Evolutionary conservation across 1,140 invertebrate genomes (phyloP).

Genomic region (Drosophila virilis): DNA sequence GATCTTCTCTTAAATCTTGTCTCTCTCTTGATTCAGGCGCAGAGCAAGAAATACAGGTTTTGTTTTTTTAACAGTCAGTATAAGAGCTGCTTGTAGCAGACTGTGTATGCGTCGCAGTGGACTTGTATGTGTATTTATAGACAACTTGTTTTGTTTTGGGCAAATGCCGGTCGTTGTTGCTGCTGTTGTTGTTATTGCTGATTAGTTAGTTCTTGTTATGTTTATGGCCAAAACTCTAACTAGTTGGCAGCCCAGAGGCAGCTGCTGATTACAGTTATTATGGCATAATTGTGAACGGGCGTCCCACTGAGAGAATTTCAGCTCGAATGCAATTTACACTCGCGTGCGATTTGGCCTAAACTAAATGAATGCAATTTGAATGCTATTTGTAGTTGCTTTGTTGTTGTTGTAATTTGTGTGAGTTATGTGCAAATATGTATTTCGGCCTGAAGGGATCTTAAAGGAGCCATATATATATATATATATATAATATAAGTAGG

Average conservation of each 20-base stretch:
- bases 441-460: not conserved
- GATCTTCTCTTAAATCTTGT: slow-evolving; percentile 8
- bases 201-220: slow-evolving; percentile 26
- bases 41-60: slow-evolving; percentile 44
- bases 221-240: slow-evolving; percentile 31
- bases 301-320: slow-evolving; percentile 14
- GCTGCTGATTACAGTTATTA: slow-evolving; percentile 74
- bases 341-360: slow-evolving; percentile 17
- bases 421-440: not conserved
- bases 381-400: slow-evolving; percentile 4
- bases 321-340: slow-evolving; percentile 27
- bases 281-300: slow-evolving; percentile 58
- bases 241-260: slow-evolving; percentile 25
- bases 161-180: slow-evolving; percentile 55
- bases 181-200: slow-evolving; percentile 7
- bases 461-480: too few relatives aligned
- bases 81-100: slow-evolving; percentile 27
- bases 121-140: slow-evolving; percentile 1
- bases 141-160: slow-evolving; percentile 56
- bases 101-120: not conserved
- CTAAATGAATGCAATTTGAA: slow-evolving; percentile 22
- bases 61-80: slow-evolving; percentile 14
- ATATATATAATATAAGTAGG: too few relatives aligned
- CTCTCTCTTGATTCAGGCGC: slow-evolving; percentile 20
- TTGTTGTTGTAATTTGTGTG: slow-evolving; percentile 1